Evolutionary conservation across 2,797 vertebrate species (phyloP).

Genomic region (Paedocypris micromegethes): DNA sequence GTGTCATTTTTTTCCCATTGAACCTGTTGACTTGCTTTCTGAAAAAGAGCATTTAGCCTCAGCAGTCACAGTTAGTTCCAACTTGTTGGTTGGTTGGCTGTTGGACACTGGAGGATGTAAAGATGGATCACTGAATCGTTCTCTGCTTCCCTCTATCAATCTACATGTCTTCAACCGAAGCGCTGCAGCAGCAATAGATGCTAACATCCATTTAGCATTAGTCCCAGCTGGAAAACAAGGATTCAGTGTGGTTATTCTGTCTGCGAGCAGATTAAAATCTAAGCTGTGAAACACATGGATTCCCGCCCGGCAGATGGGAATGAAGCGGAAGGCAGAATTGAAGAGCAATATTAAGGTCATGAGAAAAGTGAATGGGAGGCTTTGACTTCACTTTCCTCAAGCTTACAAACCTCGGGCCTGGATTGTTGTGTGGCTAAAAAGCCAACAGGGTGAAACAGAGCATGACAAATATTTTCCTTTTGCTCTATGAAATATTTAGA

Average conservation of each 20-base stretch:
- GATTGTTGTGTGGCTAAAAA: slow-evolving; percentile 44
- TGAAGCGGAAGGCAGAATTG: slow-evolving; percentile 35
- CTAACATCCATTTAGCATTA: slow-evolving; percentile 7
- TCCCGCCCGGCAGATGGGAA: slow-evolving; percentile 7
- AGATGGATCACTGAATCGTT: too few relatives aligned
- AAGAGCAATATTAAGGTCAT: slow-evolving; percentile 62
- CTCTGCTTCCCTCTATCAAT: slow-evolving; percentile 16
- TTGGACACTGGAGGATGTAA: too few relatives aligned
- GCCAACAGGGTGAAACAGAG: slow-evolving; percentile 47
- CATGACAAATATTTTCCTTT: slow-evolving; percentile 53
- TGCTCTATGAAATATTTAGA: slow-evolving; percentile 60
- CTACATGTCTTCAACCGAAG: not conserved
- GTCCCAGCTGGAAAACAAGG: not conserved
- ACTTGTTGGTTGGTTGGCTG: too few relatives aligned
- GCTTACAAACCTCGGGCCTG: slow-evolving; percentile 24
- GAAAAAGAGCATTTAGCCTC: too few relatives aligned
- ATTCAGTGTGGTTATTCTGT: slow-evolving; percentile 22
- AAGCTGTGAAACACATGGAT: slow-evolving; percentile 20
- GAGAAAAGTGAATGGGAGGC: slow-evolving; percentile 53
- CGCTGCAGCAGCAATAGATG: slow-evolving; percentile 28
- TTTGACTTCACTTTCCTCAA: slow-evolving; percentile 39
- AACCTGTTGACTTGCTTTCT: too few relatives aligned
- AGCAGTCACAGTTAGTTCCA: too few relatives aligned
- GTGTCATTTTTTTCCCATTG: too few relatives aligned
- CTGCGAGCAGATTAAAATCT: slow-evolving; percentile 37